Percentiles rank a stretch among this genome's conserved stretches.
These are phyloP conservation scores for Leptura quadrifasciata DNA, from an alignment of 2,888 invertebrate genomes.

Conservation along the genomic window DNA sequence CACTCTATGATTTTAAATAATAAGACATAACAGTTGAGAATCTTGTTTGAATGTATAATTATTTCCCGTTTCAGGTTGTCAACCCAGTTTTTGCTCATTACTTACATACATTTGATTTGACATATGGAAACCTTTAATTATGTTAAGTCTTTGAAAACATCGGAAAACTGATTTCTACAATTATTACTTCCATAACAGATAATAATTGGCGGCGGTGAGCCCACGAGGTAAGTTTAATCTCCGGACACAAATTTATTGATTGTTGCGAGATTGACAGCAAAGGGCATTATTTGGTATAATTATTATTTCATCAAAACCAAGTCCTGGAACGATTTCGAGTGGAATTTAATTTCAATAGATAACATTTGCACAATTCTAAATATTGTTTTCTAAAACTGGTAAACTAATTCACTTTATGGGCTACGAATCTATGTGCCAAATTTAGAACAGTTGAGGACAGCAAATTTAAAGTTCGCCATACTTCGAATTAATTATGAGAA, in stretches of 20 bases:
- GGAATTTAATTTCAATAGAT: no score
- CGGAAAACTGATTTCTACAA: slow-evolving; percentile 33
- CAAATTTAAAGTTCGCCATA: no score
- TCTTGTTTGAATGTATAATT: slow-evolving; percentile 57
- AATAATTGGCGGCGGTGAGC: slow-evolving; percentile 28
- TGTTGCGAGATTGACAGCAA: neutral
- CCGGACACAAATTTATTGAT: neutral
- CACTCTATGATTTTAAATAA: slow-evolving; percentile 37
- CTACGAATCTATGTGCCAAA: no score
- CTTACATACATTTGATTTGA: slow-evolving; percentile 26
- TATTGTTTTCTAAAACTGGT: no score
- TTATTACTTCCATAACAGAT: slow-evolving; percentile 22
- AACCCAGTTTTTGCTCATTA: slow-evolving; percentile 57
- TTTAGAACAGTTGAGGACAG: no score
- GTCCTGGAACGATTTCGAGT: no score
- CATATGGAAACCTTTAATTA: slow-evolving; percentile 41
- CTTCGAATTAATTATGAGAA: no score
- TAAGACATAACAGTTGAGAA: slow-evolving; percentile 39
- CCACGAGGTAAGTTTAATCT: neutral
- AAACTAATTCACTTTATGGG: no score
- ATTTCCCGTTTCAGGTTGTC: slow-evolving; percentile 58
- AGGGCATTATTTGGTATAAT: neutral
- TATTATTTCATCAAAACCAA: neutral
- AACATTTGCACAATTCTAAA: no score
- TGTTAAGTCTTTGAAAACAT: slow-evolving; percentile 38